Base-by-base conservation (phyloP, 2,888 invertebrate genomes). In the Papilio demoleus region DNA sequence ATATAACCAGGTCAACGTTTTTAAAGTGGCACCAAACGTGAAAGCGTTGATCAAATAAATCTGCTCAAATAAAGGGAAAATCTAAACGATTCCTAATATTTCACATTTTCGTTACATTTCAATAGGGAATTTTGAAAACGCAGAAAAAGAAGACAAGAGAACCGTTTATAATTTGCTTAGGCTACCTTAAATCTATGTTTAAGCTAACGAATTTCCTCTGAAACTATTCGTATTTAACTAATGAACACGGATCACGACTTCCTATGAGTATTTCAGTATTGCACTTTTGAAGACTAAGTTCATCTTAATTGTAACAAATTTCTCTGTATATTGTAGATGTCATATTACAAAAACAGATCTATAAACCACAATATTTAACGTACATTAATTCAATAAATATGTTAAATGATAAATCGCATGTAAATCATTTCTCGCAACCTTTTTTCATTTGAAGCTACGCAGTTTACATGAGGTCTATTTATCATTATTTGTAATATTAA, bases 41-140 rank as follows among this genome's bases (percentile, higher is more conserved):
- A 91, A 91, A 90, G 90, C 88, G 82, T 80, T 86, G 84, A 85
- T 80, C 85, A 89, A 89, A 90, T 84, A 90, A 82, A 83, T 86
- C 79, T 85, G 80, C 81, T 83, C 87, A 88, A 89, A 88, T 83
- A 88, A 81, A 79, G 81, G 74, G 80, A 83, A 87, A 85, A 88
- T 85, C 82, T 83, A 84, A 84, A 69, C n/a, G 9, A 31, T 27
- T 38, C 45, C 50, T 34, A 38, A 38, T 38, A 38, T 22, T 36
- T 36, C 1, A 56, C n/a, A 4, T 56, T 56, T 56, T 56, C 3
- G 0, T 9, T 31, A 31, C 27, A 56, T 27, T 17, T 9, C 4
- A 31, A 31, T 9, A 56, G 27, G 5, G n/a, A 17, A 6, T 31
- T n/a, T 6, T 42, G 5, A 31, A n/a, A 53, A 12, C 14, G 22